phyloP scores from a whole-genome alignment of 2,888 invertebrate genomes.

The Xanthorhoe spadicearia region DNA sequence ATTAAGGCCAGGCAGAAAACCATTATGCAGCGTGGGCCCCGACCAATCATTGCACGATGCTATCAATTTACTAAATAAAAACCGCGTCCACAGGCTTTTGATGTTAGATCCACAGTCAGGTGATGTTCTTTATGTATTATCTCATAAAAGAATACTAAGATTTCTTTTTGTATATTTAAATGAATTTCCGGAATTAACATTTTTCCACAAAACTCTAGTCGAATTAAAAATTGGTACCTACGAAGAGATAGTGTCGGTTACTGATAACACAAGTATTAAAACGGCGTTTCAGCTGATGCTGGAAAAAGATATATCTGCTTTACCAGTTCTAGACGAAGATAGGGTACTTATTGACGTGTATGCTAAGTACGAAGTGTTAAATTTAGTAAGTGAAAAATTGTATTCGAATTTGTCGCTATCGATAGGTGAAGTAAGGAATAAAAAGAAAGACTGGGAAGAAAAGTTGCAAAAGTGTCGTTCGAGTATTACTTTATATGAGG shows the following conservation, averaged over 20 bases:
- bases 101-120: constrained; percentile 74
- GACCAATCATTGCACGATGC: constrained; percentile 80
- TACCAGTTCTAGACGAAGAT: constrained; percentile 75
- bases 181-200: constrained; percentile 80
- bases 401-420: constrained; percentile 95
- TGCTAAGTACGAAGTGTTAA: constrained; percentile 84
- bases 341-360: constrained; percentile 76
- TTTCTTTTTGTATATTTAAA: constrained; percentile 80
- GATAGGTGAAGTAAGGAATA: constrained; percentile 93
- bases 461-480: constrained; percentile 95
- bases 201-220: constrained; percentile 74
- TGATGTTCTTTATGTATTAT: constrained; percentile 77
- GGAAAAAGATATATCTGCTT: constrained; percentile 78
- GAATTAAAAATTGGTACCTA: constrained; percentile 80
- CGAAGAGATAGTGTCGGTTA: constrained; percentile 73
- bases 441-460: constrained; percentile 96
- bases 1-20: constrained; percentile 70
- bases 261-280: constrained; percentile 73
- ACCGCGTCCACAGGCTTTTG: constrained; percentile 76
- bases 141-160: constrained; percentile 78
- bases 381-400: constrained; percentile 96
- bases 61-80: constrained; percentile 74
- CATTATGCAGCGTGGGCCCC: constrained; percentile 72
- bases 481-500: constrained; percentile 92
- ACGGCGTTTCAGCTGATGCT: constrained; percentile 74